phyloP scores from a whole-genome alignment of 2,797 vertebrate species.

The Sitta carolinensis region DNA sequence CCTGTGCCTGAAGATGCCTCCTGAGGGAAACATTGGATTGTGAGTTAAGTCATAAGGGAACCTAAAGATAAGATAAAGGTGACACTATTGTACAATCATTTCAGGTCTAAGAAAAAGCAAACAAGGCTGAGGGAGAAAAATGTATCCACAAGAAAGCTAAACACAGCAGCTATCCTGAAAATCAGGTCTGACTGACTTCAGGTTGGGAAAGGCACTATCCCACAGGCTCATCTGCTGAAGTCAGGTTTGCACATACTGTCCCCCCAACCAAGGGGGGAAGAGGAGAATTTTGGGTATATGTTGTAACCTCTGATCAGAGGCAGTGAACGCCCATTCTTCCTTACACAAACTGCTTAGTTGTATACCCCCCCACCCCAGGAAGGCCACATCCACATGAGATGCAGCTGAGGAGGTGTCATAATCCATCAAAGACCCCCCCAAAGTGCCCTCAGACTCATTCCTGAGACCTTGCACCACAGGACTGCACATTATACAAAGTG shows the following conservation, averaged over 20 bases:
- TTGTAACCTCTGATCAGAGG: rapidly evolving
- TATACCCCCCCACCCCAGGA: neutral
- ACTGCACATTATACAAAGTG: rapidly evolving
- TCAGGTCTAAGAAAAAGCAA: neutral
- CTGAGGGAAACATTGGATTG: neutral
- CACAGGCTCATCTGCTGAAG: neutral
- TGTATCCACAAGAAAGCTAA: neutral
- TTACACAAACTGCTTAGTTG: neutral
- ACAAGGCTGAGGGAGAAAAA: neutral
- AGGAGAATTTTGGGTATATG: neutral
- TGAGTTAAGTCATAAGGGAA: neutral
- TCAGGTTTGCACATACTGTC: no score
- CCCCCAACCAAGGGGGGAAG: rapidly evolving
- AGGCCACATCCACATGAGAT: neutral
- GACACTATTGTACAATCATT: neutral
- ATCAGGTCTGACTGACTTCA: neutral
- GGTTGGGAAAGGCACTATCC: neutral
- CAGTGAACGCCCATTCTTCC: neutral
- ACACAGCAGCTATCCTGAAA: neutral
- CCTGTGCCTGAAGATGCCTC: neutral
- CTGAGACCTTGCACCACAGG: neutral
- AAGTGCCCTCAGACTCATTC: neutral
- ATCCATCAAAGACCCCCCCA: no score
- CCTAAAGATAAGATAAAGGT: neutral
- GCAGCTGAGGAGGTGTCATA: neutral